phyloP scores from a whole-genome alignment of 2,113 vertebrate species.

The Actenoides hombroni region DNA sequence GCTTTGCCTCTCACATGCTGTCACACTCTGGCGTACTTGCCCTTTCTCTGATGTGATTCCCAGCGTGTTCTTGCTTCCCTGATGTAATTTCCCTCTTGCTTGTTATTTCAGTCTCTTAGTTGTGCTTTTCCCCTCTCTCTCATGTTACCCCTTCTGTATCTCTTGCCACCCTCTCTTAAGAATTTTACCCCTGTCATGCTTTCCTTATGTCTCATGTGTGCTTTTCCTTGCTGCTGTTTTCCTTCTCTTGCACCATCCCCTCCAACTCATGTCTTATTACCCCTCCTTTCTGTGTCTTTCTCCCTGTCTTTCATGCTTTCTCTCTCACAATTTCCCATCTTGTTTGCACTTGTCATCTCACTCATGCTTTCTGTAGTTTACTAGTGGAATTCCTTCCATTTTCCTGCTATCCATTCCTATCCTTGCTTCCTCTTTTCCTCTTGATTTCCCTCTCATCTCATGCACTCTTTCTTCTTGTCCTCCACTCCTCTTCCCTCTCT shows the following conservation, averaged over 20 bases:
- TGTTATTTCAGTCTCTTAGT: not conserved
- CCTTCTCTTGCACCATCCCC: not conserved
- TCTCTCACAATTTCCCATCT: not conserved
- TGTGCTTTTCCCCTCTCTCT: not conserved
- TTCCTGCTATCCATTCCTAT: not conserved
- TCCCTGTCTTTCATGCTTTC: not conserved
- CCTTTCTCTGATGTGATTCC: not conserved
- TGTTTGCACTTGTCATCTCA: not conserved
- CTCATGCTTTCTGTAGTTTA: not conserved
- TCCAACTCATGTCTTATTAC: not conserved
- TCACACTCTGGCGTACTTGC: not conserved
- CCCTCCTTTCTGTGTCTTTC: not conserved
- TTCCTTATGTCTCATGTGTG: not conserved
- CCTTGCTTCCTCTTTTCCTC: not conserved
- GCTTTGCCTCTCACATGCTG: not conserved
- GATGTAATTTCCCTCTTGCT: not conserved
- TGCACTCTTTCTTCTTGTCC: not conserved
- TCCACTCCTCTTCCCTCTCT: not conserved
- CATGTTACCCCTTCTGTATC: too few relatives aligned
- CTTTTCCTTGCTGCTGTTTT: not conserved
- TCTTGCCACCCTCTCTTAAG: not conserved
- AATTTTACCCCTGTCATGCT: not conserved
- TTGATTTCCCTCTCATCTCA: not conserved
- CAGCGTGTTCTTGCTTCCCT: not conserved
- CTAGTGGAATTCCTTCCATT: not conserved